Evolutionary conservation across 2,113 vertebrate species (phyloP).

Genomic region (Ceratotherium simum): DNA sequence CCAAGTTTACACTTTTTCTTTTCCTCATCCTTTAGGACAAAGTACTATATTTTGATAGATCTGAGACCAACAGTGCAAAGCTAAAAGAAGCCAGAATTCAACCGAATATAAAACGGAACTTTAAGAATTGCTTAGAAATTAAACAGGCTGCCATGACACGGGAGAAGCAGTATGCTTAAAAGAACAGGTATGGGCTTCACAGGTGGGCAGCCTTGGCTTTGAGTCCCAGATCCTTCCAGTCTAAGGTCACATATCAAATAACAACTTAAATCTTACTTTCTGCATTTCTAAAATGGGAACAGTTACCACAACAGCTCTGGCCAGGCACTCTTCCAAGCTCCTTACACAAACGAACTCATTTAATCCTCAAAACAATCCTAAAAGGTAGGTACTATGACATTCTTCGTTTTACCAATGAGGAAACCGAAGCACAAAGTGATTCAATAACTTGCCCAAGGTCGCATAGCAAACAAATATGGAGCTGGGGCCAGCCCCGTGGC

Average conservation of each 20-base stretch:
- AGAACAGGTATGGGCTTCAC: neutral
- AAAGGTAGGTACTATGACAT: neutral
- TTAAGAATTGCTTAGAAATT: neutral
- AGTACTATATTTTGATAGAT: neutral
- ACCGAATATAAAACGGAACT: neutral
- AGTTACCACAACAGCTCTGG: neutral
- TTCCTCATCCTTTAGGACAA: neutral
- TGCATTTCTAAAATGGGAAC: neutral
- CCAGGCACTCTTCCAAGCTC: neutral
- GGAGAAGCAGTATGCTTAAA: neutral
- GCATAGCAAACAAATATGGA: neutral
- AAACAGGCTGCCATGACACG: neutral
- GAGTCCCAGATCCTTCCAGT: neutral
- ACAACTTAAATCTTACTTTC: neutral
- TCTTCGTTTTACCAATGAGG: neutral
- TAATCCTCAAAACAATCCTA: constrained; percentile 5
- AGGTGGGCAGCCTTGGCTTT: neutral
- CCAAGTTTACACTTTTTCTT: neutral
- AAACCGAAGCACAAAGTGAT: neutral
- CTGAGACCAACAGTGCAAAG: neutral
- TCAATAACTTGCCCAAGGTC: neutral
- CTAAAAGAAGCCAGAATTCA: neutral
- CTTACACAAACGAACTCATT: neutral
- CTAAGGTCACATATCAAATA: neutral
- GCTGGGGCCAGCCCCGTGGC: too few relatives aligned